phyloP scores from a whole-genome alignment of 1,140 invertebrate genomes.

The Spodoptera litura region DNA sequence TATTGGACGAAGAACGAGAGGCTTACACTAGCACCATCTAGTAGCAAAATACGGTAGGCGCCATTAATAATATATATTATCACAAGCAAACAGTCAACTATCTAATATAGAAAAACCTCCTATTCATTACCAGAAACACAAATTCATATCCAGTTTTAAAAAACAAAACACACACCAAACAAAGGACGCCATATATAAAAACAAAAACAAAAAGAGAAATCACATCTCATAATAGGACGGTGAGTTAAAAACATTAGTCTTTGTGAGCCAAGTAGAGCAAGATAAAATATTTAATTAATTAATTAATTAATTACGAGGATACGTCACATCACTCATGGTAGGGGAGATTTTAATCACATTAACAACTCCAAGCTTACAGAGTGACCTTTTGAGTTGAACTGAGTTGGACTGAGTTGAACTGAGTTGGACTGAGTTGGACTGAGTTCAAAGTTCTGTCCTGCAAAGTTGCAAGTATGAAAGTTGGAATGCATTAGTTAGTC shows the following conservation, averaged over 20 bases:
- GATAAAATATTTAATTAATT: constrained; percentile 48
- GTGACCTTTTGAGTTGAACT: constrained; percentile 37
- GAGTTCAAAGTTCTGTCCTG: neutral
- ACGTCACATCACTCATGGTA: constrained; percentile 34
- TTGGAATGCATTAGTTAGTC: constrained; percentile 16
- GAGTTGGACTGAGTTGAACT: neutral
- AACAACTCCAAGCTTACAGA: constrained; percentile 17
- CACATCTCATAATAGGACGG: constrained; percentile 29
- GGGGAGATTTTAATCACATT: constrained; percentile 56
- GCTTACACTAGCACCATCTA: too few relatives aligned
- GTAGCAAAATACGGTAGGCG: too few relatives aligned
- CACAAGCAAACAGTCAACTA: too few relatives aligned
- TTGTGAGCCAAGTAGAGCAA: constrained; percentile 25
- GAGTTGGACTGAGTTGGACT: neutral
- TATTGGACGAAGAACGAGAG: too few relatives aligned
- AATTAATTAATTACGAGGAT: constrained; percentile 44
- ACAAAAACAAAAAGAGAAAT: constrained; percentile 25
- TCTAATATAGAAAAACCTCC: too few relatives aligned
- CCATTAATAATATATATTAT: too few relatives aligned
- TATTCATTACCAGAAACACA: neutral
- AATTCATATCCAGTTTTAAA: neutral
- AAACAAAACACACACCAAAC: neutral
- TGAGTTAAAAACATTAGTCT: constrained; percentile 28
- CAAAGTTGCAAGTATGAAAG: constrained; percentile 21
- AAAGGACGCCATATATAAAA: neutral